Conservation (phyloP, 1,140 invertebrate genomes). For the Arctopsyche grandis region DNA sequence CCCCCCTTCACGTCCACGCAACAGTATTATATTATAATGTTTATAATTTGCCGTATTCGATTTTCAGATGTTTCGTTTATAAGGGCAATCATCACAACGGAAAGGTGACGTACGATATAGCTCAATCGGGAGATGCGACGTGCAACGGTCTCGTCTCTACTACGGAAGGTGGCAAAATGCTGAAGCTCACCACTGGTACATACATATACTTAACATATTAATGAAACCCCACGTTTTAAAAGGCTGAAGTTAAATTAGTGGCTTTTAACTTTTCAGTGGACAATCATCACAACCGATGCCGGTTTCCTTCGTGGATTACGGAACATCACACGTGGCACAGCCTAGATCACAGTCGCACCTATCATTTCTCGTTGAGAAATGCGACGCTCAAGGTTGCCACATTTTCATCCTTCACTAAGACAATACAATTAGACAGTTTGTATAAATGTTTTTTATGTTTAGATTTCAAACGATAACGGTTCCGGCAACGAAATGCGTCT, state of each 20-base stretch:
- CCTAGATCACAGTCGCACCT: slow-evolving; percentile 77
- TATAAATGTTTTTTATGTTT: slow-evolving; percentile 52
- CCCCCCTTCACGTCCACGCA: no score
- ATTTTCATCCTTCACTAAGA: slow-evolving; percentile 31
- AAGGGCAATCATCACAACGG: slow-evolving; percentile 62
- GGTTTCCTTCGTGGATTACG: slow-evolving; percentile 80
- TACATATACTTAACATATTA: not conserved
- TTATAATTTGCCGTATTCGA: not conserved
- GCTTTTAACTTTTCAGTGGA: slow-evolving; percentile 64
- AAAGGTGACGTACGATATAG: slow-evolving; percentile 73
- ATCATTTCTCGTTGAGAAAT: slow-evolving; percentile 79
- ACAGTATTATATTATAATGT: no score
- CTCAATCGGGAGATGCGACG: slow-evolving; percentile 88
- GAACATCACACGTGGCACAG: slow-evolving; percentile 82
- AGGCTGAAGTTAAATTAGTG: no score
- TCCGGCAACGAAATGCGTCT: slow-evolving; percentile 69
- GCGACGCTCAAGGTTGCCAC: slow-evolving; percentile 73
- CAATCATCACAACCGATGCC: slow-evolving; percentile 72
- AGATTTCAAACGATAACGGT: slow-evolving; percentile 68
- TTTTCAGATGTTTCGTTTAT: slow-evolving; percentile 64
- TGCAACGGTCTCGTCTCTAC: slow-evolving; percentile 85
- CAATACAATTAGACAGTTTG: slow-evolving; percentile 37
- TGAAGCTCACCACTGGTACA: slow-evolving; percentile 77
- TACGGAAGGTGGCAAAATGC: slow-evolving; percentile 78
- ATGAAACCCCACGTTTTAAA: no score